Conservation (phyloP, 1,140 invertebrate species). For the Hylaeus anthracinus region DNA sequence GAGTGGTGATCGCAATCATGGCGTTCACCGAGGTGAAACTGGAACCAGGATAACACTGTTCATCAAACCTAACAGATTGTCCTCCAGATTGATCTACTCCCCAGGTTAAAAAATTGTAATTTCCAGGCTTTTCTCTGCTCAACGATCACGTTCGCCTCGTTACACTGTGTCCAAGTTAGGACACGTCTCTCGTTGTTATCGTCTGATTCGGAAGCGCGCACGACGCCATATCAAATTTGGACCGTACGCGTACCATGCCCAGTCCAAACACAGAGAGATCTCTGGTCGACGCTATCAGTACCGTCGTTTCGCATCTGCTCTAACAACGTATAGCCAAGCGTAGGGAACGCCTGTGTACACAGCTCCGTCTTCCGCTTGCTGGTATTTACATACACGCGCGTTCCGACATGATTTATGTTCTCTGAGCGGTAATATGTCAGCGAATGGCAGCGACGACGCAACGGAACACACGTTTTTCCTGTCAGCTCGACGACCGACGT, state of each 20-base stretch:
- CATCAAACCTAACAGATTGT: too few species aligned
- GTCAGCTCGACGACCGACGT: not conserved
- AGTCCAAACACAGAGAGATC: conserved; percentile 56
- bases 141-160: conserved; percentile 44
- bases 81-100: too few species aligned
- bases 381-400: conserved; percentile 36
- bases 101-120: too few species aligned
- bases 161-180: conserved; percentile 8
- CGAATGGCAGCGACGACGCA: conserved; percentile 20
- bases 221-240: conserved; percentile 52
- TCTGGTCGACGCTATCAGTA: conserved; percentile 65
- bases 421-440: conserved; percentile 30
- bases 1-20: too few species aligned
- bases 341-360: not conserved
- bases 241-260: conserved; percentile 34
- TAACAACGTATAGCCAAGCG: conserved; percentile 68
- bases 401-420: conserved; percentile 53
- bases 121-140: not conserved
- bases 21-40: too few species aligned
- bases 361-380: conserved; percentile 11
- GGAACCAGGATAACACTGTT: too few species aligned
- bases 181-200: conserved; percentile 42
- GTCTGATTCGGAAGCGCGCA: conserved; percentile 31
- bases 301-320: conserved; percentile 67
- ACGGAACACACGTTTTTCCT: conserved; percentile 2